These are phyloP conservation scores for Lepilemur ruficaudatus DNA, from an alignment of 2,797 vertebrate genomes.

Conservation along the genomic window DNA sequence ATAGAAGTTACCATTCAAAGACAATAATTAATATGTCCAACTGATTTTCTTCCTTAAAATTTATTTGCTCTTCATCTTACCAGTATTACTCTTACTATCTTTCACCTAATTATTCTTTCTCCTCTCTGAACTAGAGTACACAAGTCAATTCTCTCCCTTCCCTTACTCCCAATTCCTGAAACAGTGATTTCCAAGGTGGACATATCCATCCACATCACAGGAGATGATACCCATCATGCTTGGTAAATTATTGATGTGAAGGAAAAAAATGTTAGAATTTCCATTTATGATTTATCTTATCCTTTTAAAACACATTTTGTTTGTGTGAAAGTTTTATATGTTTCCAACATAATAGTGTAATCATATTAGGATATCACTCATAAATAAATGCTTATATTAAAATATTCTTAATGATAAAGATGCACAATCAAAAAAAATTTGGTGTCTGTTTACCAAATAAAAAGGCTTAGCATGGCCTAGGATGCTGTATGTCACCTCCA, in stretches of 20 bases:
- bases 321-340: not conserved
- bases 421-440: not conserved
- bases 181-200: not conserved
- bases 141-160: not conserved
- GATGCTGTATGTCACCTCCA: not conserved
- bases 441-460: not conserved
- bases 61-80: not conserved
- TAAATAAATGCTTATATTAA: not conserved
- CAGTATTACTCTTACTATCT: not conserved
- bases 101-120: not conserved
- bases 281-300: not conserved
- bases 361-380: not conserved
- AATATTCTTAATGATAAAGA: not conserved
- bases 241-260: not conserved
- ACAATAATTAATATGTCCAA: not conserved
- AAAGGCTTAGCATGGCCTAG: not conserved
- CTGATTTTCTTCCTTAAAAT: not conserved
- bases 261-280: not conserved
- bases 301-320: not conserved
- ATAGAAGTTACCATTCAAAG: not conserved
- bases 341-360: not conserved
- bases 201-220: not conserved
- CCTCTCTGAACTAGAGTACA: not conserved
- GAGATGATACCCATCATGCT: not conserved
- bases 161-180: not conserved